Base-by-base conservation (phyloP, 2,113 vertebrate species). In the Pelobates fuscus region DNA sequence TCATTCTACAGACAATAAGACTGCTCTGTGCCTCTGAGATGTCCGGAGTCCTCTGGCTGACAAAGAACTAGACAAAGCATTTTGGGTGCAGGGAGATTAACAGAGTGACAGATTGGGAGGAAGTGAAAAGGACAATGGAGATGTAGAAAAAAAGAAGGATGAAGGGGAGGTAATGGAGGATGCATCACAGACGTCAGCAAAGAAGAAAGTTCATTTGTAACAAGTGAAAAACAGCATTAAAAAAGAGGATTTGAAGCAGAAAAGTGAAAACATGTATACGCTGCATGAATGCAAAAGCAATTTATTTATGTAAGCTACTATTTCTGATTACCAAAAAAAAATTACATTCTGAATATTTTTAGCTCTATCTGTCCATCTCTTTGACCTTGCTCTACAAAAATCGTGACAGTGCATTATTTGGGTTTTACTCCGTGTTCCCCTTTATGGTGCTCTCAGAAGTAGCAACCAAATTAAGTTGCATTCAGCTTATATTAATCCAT, bases 31-130 rank as follows among this genome's bases (percentile, higher is more conserved):
- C 37, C 57, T 8, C 20, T 52, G 21, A 65, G 37, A 65, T 63
- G 29, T n/a, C n/a, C 20, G n/a, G 3, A 7, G 7, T 63, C 21
- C 20, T 14, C 23, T 20, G 62, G 2, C 62, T 15, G 21, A 65
- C 20, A 14, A 21, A 65, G 21, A 23, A 6, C 41, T 21, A 25
- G 32, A 68, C 41, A 61, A 77, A 68, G 32, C 27, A 52, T 25
- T 10, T 58, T 55, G 49, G 54, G 46, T 20, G 55, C 64, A 60
- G 25, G 43, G 59, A 26, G 43, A 49, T 37, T 58, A 27, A 60
- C 26, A 60, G 55, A 30, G 73, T 61, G 64, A 75, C 72, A 75
- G 63, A 59, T 61, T 41, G 20, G 49, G 20, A 65, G 65, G 62
- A 37, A 52, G 26, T 54, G 26, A 5, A 18, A 25, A 60, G 55